Evolutionary conservation across 2,888 invertebrate species (phyloP).

Genomic region (Sinelater perroti): DNA sequence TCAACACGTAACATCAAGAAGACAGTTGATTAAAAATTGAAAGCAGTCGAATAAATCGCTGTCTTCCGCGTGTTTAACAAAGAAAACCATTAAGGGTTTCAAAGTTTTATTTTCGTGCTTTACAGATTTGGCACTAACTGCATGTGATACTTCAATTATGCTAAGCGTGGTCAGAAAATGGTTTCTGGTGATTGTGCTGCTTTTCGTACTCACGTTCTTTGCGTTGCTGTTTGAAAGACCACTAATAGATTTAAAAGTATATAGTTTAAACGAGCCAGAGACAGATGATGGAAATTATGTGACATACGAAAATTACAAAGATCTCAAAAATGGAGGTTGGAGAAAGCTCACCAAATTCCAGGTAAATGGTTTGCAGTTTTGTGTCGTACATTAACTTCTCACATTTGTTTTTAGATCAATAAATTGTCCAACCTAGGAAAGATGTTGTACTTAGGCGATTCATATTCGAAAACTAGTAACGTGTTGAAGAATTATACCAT

Average conservation of each 20-base stretch:
- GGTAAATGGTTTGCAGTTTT: neutral
- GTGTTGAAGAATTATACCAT: conserved; percentile 61
- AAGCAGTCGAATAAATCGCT: no score
- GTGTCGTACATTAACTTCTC: neutral
- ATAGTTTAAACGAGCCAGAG: no score
- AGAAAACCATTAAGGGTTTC: no score
- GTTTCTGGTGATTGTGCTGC: conserved; percentile 12
- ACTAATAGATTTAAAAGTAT: neutral
- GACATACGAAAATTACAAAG: no score
- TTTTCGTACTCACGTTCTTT: conserved; percentile 19
- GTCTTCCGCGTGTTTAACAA: no score
- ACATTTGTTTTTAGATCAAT: conserved; percentile 8
- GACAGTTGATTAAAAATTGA: no score
- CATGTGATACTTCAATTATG: conserved; percentile 13
- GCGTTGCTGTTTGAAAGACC: conserved; percentile 4
- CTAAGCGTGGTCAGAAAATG: conserved; percentile 46
- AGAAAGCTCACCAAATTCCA: no score
- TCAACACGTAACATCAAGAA: no score
- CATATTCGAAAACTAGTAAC: conserved; percentile 45
- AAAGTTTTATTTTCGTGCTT: no score
- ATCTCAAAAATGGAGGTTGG: no score
- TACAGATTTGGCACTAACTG: no score
- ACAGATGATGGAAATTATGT: no score
- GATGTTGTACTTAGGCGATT: conserved; percentile 57
- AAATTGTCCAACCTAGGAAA: conserved; percentile 58